phyloP scores from a whole-genome alignment of 2,888 invertebrate genomes.

The Hedychridium roseum region DNA sequence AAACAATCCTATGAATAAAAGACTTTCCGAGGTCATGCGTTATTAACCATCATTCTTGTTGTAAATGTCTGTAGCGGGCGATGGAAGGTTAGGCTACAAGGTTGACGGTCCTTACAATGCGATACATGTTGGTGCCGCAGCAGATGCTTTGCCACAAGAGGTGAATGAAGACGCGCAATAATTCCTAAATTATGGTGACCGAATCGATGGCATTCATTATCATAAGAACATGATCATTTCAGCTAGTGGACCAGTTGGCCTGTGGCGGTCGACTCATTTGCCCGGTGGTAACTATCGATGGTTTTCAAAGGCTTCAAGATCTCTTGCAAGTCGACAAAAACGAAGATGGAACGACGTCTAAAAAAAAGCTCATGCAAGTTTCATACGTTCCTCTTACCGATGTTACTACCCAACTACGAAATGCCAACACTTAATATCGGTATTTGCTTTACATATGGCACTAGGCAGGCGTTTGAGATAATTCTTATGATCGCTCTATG shows the following conservation, averaged over 20 bases:
- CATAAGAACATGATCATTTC: slow-evolving; percentile 21
- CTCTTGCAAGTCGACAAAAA: slow-evolving; percentile 84
- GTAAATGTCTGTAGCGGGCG: slow-evolving; percentile 72
- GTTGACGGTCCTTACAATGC: slow-evolving; percentile 86
- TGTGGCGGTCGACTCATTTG: slow-evolving; percentile 92
- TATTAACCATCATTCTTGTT: slow-evolving; percentile 31
- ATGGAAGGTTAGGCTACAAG: slow-evolving; percentile 83
- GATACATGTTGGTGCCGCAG: slow-evolving; percentile 93
- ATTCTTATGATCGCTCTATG: too few relatives aligned
- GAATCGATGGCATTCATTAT: background rate
- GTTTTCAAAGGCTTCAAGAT: slow-evolving; percentile 71
- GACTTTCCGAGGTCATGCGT: background rate
- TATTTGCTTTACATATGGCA: too few relatives aligned
- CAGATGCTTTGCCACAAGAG: slow-evolving; percentile 78
- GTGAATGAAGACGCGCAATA: slow-evolving; percentile 63
- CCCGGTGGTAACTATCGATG: slow-evolving; percentile 88
- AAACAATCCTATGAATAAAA: background rate
- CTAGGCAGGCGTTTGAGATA: too few relatives aligned
- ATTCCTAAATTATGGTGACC: background rate
- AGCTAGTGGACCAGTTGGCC: slow-evolving; percentile 87
- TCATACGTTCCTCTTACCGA: slow-evolving; percentile 97
- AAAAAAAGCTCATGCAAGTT: slow-evolving; percentile 90
- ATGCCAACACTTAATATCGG: slow-evolving; percentile 12
- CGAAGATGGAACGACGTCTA: slow-evolving; percentile 77
- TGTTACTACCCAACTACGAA: slow-evolving; percentile 70